These are phyloP conservation scores for Cotesia vestalis DNA, from an alignment of 1,140 invertebrate species.

Conservation along the genomic window DNA sequence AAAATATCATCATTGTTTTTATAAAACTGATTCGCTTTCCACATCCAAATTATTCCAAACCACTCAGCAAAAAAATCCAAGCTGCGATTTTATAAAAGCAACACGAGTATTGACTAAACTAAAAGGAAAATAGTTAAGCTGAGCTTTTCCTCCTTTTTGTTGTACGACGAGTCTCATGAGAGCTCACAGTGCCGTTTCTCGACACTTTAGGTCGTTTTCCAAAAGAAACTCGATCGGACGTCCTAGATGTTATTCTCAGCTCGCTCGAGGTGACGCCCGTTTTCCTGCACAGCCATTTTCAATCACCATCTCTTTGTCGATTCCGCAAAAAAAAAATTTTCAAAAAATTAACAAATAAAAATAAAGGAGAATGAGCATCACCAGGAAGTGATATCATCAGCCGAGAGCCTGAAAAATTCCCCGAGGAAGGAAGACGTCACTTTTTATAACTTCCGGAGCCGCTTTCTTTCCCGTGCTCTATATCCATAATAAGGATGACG, in stretches of 20 bases:
- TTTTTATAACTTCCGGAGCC: no score
- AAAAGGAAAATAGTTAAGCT: not conserved
- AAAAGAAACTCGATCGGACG: conserved; percentile 13
- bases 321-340: not conserved
- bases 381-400: no score
- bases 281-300: not conserved
- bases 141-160: not conserved
- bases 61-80: no score
- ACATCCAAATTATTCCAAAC: no score
- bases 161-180: not conserved
- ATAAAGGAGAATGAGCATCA: not conserved
- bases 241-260: conserved; percentile 1
- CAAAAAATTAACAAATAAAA: not conserved
- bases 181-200: conserved; percentile 1
- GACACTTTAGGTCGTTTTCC: conserved; percentile 9
- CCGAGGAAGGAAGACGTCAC: no score
- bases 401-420: no score
- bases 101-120: not conserved
- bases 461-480: no score
- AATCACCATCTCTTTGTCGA: conserved; percentile 8
- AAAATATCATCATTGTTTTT: no score
- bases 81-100: no score
- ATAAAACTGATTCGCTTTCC: no score
- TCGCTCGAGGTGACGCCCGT: not conserved
- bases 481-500: no score